A percentile compares a stretch with the other conserved stretches of the same genome.
These are phyloP conservation scores for Rhinoraja longicauda DNA, from an alignment of 2,797 vertebrate species.

Conservation along the genomic window DNA sequence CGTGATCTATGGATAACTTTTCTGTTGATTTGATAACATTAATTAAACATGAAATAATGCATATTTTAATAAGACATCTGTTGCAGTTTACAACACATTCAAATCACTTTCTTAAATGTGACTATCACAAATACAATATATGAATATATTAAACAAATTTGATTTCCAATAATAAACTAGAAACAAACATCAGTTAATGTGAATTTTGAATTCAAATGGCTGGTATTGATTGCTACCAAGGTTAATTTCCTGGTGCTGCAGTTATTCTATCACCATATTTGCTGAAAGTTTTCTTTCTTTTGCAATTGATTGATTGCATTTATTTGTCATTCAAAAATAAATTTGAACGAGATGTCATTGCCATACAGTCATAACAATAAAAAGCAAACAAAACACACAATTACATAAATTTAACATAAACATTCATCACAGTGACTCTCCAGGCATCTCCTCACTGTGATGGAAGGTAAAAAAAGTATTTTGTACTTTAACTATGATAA, in stretches of 20 bases:
- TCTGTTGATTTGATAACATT: not conserved
- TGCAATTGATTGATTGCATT: not conserved
- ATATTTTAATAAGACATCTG: not conserved
- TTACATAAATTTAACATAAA: too few relatives aligned
- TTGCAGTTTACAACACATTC: not conserved
- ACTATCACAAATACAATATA: not conserved
- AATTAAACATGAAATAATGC: constrained; percentile 7
- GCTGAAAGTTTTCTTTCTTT: not conserved
- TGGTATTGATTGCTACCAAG: not conserved
- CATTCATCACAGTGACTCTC: too few relatives aligned
- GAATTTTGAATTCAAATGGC: not conserved
- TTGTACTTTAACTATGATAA: not conserved
- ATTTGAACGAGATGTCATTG: too few relatives aligned
- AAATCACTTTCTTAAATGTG: not conserved
- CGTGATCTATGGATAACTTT: not conserved
- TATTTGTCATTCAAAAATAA: too few relatives aligned
- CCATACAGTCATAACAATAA: too few relatives aligned
- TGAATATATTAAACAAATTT: not conserved
- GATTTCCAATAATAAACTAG: not conserved
- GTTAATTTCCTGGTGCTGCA: not conserved
- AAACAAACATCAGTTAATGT: not conserved
- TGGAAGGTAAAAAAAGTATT: too few relatives aligned
- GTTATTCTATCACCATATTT: not conserved
- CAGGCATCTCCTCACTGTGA: too few relatives aligned
- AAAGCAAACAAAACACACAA: too few relatives aligned